These are phyloP conservation scores for Mormyrus hasselquistii DNA, from an alignment of 2,797 vertebrate species.

Conservation along the genomic window DNA sequence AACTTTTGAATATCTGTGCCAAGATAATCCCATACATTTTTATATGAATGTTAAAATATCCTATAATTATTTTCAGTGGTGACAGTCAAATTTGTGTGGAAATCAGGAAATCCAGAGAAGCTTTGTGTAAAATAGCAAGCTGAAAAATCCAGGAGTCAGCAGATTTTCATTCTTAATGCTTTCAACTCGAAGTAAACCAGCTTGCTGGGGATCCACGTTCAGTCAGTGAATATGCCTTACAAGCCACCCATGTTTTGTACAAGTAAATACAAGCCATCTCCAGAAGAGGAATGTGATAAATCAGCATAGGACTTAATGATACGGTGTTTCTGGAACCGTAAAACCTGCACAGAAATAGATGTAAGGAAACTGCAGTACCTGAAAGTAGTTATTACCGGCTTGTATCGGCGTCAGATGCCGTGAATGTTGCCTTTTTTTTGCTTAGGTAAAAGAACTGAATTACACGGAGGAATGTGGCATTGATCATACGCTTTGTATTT, in stretches of 20 bases:
- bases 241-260: background rate
- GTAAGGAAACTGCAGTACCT: background rate
- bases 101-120: background rate
- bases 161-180: background rate
- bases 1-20: background rate
- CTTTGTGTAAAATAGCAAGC: background rate
- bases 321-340: background rate
- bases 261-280: background rate
- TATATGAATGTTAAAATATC: background rate
- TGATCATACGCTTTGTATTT: background rate
- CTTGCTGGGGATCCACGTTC: background rate
- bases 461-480: background rate
- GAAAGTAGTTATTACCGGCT: background rate
- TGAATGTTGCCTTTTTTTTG: background rate
- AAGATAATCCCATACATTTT: background rate
- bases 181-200: background rate
- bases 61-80: background rate
- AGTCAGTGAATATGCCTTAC: background rate
- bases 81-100: background rate
- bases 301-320: background rate
- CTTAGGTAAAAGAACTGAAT: background rate
- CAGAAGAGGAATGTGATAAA: background rate
- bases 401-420: background rate
- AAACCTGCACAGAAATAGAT: background rate
- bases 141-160: background rate